Conservation (phyloP, 2,113 vertebrate species). For the Tonatia bakeri region DNA sequence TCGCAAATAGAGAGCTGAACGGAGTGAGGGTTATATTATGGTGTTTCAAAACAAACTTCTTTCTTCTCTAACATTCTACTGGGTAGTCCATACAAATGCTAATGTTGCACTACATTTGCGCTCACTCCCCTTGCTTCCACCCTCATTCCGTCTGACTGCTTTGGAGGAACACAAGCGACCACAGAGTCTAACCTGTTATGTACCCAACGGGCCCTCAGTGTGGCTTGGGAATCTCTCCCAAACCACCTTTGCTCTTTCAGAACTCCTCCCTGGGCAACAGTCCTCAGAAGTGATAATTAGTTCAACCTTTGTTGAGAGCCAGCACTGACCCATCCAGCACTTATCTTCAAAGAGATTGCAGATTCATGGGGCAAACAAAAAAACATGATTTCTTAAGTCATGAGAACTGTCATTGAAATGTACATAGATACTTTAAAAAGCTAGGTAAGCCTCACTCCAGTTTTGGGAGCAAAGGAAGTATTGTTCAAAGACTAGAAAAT, state of each 20-base stretch:
- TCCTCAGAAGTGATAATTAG: not conserved
- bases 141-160: not conserved
- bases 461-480: not conserved
- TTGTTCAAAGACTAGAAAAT: not conserved
- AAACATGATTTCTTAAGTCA: not conserved
- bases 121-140: not conserved
- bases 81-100: not conserved
- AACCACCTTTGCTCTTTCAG: not conserved
- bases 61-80: not conserved
- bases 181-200: fast-evolving
- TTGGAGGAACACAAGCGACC: not conserved
- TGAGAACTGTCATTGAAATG: fast-evolving
- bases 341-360: not conserved
- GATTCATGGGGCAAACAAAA: not conserved
- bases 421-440: not conserved
- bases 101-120: not conserved
- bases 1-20: constrained; percentile 34
- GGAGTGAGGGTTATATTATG: not conserved
- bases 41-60: constrained; percentile 8
- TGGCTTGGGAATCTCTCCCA: not conserved
- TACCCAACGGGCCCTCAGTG: not conserved
- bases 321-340: fast-evolving
- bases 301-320: not conserved
- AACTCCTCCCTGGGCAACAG: not conserved
- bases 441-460: not conserved